Evolutionary conservation across 1,140 invertebrate species (phyloP), one percentile per base, ranked within the genome.

Genomic region (Pseudomyrmex flavicornis): DNA sequence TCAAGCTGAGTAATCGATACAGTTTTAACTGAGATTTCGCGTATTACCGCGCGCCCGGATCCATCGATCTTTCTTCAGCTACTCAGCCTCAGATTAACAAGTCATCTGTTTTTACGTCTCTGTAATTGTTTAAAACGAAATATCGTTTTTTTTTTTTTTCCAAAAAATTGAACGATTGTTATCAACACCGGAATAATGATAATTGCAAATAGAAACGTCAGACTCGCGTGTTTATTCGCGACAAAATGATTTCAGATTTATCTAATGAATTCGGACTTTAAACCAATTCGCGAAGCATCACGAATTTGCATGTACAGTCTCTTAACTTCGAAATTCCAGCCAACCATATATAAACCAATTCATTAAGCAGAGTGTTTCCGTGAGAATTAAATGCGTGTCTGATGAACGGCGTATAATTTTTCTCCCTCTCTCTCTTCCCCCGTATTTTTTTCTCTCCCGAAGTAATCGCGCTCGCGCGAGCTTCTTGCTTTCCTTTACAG

Each of bases 281-380:
- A 52, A 17, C 9, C 15, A 17, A 8, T 35, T 44, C 20, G 35
- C 63, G 26, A 35, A 44, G 44, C 17, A 2, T 13, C 26, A 35
- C 17, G 10, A 10, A 22, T 58, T 48, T 69, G 2, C 22, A 17
- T 20, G 35, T 35, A 8, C 2, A 58, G 20, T 48, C 7, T 70
- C 7, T 17, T 59, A 59, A 79, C 22, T 58, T 70, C 8, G 9
- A 22, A n/a, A 76, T 63, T 63, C 48, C 44, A 79, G 44, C 12
- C 20, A 50, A 69, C 12, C 35, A 56, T 35, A 35, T 50, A 35
- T 50, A 50, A 70, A 80, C 35, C 9, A 59, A 80, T 61, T 58
- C 56, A 59, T 80, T 72, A 72, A 48, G 46, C 20, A 59, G n/a
- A 80, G 22, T 72, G n/a, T 80, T 50, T 52, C n/a, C 15, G 46